A percentile compares a stretch with the other conserved stretches of the same genome.
Evolutionary conservation across 1,140 invertebrate species (phyloP).

Genomic region (Sweltsa coloradensis): DNA sequence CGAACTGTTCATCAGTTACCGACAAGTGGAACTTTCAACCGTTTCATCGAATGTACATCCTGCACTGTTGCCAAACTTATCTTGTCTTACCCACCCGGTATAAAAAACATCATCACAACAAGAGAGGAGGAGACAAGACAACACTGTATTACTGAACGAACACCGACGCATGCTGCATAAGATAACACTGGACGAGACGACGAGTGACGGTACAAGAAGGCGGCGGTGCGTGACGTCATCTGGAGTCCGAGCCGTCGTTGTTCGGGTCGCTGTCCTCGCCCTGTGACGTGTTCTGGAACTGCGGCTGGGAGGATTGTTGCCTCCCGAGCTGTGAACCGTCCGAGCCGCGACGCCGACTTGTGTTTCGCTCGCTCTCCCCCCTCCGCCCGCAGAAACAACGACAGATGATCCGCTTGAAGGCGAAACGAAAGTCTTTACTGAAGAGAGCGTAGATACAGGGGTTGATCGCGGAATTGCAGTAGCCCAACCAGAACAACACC

Average conservation of each 20-base stretch:
- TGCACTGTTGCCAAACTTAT: no score
- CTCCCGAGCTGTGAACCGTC: slow-evolving; percentile 45
- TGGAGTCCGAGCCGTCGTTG: slow-evolving; percentile 11
- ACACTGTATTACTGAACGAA: no score
- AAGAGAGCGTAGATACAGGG: slow-evolving; percentile 87
- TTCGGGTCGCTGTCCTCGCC: slow-evolving; percentile 10
- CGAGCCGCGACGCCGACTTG: slow-evolving; percentile 41
- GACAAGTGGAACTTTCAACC: no score
- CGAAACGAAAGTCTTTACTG: slow-evolving; percentile 82
- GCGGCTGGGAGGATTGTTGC: background rate
- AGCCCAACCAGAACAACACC: slow-evolving; percentile 92
- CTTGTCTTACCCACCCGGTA: no score
- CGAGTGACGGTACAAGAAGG: no score
- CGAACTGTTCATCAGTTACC: no score
- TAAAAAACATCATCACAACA: no score
- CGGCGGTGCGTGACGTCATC: no score
- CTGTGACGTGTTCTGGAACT: background rate
- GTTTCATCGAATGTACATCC: no score
- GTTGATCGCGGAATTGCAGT: slow-evolving; percentile 92
- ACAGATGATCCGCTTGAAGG: slow-evolving; percentile 85
- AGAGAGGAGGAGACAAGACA: no score
- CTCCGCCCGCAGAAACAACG: slow-evolving; percentile 50
- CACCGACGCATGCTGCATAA: no score
- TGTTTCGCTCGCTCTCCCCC: slow-evolving; percentile 22
- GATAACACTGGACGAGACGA: no score